These are phyloP conservation scores for Zoanthus gigantus DNA, from an alignment of 92 coral and sea anemone genomes.

Conservation along the genomic window DNA sequence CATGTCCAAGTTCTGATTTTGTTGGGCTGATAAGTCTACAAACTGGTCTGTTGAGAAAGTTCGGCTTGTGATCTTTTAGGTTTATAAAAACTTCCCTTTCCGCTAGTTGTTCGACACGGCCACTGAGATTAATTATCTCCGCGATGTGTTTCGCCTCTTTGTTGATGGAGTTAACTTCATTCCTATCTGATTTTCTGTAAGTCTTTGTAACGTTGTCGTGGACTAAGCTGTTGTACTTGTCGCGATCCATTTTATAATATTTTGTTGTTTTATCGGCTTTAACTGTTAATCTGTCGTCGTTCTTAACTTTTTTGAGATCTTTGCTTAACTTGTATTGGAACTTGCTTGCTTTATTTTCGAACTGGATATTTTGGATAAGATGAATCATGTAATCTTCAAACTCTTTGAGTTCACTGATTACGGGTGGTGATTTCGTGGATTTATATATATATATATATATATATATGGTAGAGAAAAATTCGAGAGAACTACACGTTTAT, in stretches of 20 bases:
- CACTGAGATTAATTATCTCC: too few species aligned
- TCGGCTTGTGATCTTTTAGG: too few species aligned
- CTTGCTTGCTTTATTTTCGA: neutral
- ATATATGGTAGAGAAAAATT: too few species aligned
- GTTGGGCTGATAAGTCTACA: too few species aligned
- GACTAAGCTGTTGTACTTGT: neutral
- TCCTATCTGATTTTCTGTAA: neutral
- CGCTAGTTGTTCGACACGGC: too few species aligned
- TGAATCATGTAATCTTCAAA: neutral
- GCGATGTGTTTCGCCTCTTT: neutral
- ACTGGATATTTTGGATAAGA: neutral
- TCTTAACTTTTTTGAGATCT: neutral
- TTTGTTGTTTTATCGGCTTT: too few species aligned
- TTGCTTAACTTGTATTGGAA: neutral
- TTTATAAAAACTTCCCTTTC: too few species aligned
- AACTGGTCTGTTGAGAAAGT: too few species aligned
- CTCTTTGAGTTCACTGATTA: neutral
- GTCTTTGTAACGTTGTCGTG: neutral
- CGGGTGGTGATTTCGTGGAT: neutral
- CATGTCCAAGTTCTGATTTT: too few species aligned
- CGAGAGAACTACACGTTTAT: too few species aligned
- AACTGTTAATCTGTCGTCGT: neutral
- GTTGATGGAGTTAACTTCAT: neutral
- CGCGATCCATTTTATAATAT: too few species aligned
- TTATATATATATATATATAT: too few species aligned